Evolutionary conservation across 2,888 invertebrate genomes (phyloP).

Genomic region (Pyrrhia umbra): DNA sequence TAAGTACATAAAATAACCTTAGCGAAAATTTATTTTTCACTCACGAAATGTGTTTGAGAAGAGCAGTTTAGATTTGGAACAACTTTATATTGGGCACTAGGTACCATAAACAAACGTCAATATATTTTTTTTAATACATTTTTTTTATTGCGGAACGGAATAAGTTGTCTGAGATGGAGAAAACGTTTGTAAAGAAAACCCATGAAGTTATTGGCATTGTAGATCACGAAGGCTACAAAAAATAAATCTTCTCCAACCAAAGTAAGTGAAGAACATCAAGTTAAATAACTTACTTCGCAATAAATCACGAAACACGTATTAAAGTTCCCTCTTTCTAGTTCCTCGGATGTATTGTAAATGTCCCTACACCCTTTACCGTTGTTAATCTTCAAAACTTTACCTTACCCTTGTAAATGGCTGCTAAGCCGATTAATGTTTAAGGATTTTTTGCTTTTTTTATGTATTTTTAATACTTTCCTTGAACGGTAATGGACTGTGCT

Average conservation of each 20-base stretch:
- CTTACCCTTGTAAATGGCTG: constrained; percentile 12
- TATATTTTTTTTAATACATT: too few relatives aligned
- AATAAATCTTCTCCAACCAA: background rate
- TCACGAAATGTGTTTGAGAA: too few relatives aligned
- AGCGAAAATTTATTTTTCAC: too few relatives aligned
- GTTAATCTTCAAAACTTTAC: constrained; percentile 51
- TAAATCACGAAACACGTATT: constrained; percentile 43
- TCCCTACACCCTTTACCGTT: constrained; percentile 27
- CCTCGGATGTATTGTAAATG: constrained; percentile 35
- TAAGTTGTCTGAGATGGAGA: too few relatives aligned
- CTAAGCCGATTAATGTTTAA: constrained; percentile 30
- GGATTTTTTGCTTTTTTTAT: constrained; percentile 8
- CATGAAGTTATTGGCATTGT: too few relatives aligned
- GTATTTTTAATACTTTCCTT: constrained; percentile 38
- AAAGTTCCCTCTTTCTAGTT: constrained; percentile 44
- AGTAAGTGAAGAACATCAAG: background rate
- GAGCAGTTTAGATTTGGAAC: too few relatives aligned
- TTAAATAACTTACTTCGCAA: constrained; percentile 41
- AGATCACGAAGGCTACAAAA: too few relatives aligned
- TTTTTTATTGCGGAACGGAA: too few relatives aligned
- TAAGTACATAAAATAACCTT: too few relatives aligned
- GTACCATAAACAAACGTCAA: too few relatives aligned
- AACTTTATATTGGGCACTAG: too few relatives aligned
- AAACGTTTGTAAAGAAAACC: too few relatives aligned
- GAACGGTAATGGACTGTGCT: constrained; percentile 32